phyloP scores from a whole-genome alignment of 2,888 invertebrate genomes.

The Zygaena filipendulae region DNA sequence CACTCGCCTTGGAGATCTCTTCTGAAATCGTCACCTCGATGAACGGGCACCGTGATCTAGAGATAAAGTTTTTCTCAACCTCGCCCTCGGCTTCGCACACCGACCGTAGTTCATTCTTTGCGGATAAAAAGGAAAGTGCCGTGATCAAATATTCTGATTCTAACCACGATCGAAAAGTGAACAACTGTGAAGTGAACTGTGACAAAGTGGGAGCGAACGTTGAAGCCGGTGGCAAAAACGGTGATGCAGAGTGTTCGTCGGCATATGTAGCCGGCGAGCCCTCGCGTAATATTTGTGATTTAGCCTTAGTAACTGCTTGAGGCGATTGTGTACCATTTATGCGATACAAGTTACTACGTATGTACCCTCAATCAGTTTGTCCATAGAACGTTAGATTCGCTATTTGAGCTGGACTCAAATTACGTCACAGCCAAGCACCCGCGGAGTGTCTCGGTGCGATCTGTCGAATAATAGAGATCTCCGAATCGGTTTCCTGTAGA shows the following conservation, averaged over 20 bases:
- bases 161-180: conserved; percentile 45
- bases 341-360: conserved; percentile 19
- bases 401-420: conserved; percentile 67
- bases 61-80: conserved; percentile 81
- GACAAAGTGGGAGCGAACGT: conserved; percentile 41
- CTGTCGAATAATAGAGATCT: conserved; percentile 59
- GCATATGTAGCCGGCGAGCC: conserved; percentile 35
- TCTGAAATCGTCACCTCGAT: conserved; percentile 82
- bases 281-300: conserved; percentile 62
- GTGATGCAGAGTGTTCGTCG: conserved; percentile 43
- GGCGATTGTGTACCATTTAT: conserved; percentile 32
- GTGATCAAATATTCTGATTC: conserved; percentile 49
- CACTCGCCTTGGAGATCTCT: conserved; percentile 73
- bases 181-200: conserved; percentile 48
- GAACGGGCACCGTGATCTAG: conserved; percentile 81
- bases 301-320: conserved; percentile 65
- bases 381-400: conserved; percentile 49
- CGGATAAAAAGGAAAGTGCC: conserved; percentile 62
- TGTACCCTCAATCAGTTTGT: conserved; percentile 34
- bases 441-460: conserved; percentile 53
- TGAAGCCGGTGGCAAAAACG: conserved; percentile 44
- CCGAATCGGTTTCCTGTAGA: conserved; percentile 68
- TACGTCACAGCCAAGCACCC: conserved; percentile 55
- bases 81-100: conserved; percentile 60
- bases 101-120: conserved; percentile 58